Evolutionary conservation across 2,113 vertebrate species (phyloP).

Genomic region (Pachycephala philippinensis): DNA sequence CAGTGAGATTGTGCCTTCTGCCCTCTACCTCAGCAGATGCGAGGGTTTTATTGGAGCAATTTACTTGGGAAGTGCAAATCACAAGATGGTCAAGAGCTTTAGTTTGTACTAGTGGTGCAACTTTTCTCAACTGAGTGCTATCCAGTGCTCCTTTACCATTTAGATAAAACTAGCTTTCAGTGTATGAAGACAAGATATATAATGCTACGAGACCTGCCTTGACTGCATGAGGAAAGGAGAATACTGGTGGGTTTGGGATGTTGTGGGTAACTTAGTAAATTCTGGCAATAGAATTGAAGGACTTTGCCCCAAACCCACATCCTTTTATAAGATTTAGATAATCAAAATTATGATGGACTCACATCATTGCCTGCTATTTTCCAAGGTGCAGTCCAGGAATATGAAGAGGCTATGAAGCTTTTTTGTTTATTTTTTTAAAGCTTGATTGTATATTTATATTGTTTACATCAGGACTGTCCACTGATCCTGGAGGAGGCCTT

Average conservation of each 20-base stretch:
- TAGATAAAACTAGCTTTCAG: background rate
- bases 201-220: background rate
- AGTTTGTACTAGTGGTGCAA: constrained; percentile 20
- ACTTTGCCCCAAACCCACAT: background rate
- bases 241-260: background rate
- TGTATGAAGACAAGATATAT: background rate
- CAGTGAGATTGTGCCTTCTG: constrained; percentile 65
- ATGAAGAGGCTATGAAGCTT: background rate
- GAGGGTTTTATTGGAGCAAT: constrained; percentile 29
- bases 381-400: background rate
- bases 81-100: constrained; percentile 24
- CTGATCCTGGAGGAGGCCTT: constrained; percentile 2
- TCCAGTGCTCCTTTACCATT: background rate
- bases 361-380: background rate
- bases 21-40: constrained; percentile 42
- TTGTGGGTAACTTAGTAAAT: background rate
- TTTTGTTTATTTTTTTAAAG: background rate
- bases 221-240: background rate
- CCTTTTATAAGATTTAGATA: background rate
- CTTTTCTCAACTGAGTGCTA: background rate
- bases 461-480: background rate
- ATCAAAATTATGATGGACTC: background rate
- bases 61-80: constrained; percentile 52
- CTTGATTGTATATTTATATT: constrained; percentile 19
- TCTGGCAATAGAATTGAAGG: background rate